Conservation (phyloP, 2,888 invertebrate genomes). For the Schrankia costaestrigalis region DNA sequence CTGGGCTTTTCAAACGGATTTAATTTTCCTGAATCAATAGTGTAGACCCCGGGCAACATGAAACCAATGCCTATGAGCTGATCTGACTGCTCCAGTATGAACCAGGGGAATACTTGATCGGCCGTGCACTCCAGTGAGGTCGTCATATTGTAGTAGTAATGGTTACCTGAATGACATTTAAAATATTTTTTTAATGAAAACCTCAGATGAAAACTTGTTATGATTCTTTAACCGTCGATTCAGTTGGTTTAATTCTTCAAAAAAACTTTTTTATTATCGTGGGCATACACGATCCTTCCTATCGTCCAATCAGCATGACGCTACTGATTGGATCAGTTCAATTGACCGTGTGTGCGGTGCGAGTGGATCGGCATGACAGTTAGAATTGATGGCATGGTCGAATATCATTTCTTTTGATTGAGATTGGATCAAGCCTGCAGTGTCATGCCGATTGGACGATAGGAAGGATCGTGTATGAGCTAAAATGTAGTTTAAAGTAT, state of each 20-base stretch:
- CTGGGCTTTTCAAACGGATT: slow-evolving; percentile 37
- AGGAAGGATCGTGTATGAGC: too few relatives aligned
- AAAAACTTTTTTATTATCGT: too few relatives aligned
- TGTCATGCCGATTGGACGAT: too few relatives aligned
- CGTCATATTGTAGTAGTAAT: slow-evolving; percentile 46
- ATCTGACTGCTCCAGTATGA: slow-evolving; percentile 27
- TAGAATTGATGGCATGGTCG: too few relatives aligned
- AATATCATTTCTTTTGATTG: too few relatives aligned
- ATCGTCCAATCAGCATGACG: too few relatives aligned
- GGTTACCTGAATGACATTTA: slow-evolving; percentile 31
- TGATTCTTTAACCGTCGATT: not conserved
- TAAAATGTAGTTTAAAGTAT: too few relatives aligned
- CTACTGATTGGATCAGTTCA: too few relatives aligned
- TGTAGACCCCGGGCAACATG: slow-evolving; percentile 19
- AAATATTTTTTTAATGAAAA: not conserved
- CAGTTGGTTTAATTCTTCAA: not conserved
- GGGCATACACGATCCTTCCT: too few relatives aligned
- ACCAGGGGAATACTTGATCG: slow-evolving; percentile 32
- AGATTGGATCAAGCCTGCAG: too few relatives aligned
- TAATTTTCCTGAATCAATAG: not conserved
- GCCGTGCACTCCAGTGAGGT: slow-evolving; percentile 20
- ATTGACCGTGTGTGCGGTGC: too few relatives aligned
- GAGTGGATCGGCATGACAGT: too few relatives aligned
- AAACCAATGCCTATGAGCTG: slow-evolving; percentile 32
- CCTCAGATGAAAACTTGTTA: not conserved